These are phyloP conservation scores for Himantopus leucocephalus DNA, from an alignment of 2,113 vertebrate species.

Conservation along the genomic window DNA sequence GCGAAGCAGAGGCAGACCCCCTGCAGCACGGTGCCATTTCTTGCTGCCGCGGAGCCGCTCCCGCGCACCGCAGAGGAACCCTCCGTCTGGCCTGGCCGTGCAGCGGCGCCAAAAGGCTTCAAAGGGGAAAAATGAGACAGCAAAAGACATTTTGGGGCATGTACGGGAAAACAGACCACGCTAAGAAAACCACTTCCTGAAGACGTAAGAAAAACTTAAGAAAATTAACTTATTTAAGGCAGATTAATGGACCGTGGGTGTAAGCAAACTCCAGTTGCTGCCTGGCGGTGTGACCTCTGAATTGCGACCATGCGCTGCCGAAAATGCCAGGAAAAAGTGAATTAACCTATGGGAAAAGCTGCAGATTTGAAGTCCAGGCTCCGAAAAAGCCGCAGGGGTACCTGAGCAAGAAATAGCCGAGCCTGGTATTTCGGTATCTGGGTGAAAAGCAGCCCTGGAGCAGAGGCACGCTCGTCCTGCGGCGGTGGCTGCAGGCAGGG, in stretches of 20 bases:
- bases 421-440: rapidly evolving
- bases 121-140: not conserved
- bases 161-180: rapidly evolving
- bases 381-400: not conserved
- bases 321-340: not conserved
- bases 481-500: too few relatives aligned
- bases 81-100: too few relatives aligned
- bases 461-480: rapidly evolving
- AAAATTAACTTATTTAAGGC: not conserved
- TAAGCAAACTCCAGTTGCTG: not conserved
- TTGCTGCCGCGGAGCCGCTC: not conserved
- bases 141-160: not conserved
- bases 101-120: not conserved
- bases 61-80: not conserved
- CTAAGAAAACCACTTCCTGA: not conserved
- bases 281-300: not conserved
- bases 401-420: not conserved
- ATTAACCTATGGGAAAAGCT: not conserved
- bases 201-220: not conserved
- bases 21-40: too few relatives aligned
- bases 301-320: rapidly evolving
- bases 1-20: not conserved
- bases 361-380: not conserved
- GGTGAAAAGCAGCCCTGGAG: not conserved
- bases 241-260: not conserved